Conservation (phyloP, 2,888 invertebrate genomes). For the Dasysyrphus tricinctus region DNA sequence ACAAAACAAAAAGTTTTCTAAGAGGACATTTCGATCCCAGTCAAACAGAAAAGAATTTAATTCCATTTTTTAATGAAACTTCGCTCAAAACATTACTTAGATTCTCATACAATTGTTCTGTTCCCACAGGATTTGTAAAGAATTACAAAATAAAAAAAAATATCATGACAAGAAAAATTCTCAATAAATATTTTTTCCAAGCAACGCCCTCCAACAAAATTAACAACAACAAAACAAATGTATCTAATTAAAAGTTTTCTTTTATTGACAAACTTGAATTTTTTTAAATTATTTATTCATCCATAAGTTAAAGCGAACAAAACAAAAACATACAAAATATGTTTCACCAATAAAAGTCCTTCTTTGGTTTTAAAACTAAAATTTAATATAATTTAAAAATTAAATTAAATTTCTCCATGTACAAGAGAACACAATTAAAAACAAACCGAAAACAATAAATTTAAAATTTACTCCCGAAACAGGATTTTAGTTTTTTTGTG, state of each 20-base stretch:
- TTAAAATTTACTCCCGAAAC: background rate
- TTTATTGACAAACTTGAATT: conserved; percentile 19
- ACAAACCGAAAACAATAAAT: conserved; percentile 9
- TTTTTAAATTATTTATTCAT: conserved; percentile 1
- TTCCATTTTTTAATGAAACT: too few species aligned
- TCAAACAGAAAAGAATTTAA: too few species aligned
- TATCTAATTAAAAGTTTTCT: conserved; percentile 30
- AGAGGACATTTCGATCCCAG: too few species aligned
- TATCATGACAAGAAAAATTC: background rate
- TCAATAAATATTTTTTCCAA: conserved; percentile 4
- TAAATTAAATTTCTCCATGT: background rate
- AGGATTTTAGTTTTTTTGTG: background rate
- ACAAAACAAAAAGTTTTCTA: too few species aligned
- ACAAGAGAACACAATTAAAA: background rate
- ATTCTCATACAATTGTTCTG: background rate
- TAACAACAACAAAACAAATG: background rate
- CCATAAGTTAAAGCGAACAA: background rate
- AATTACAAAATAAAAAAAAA: background rate
- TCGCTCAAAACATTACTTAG: too few species aligned
- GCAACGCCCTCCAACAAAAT: background rate
- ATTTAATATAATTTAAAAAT: background rate
- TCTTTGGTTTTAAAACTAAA: background rate
- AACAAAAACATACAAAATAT: background rate
- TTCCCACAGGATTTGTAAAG: background rate
- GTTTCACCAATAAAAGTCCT: background rate